phyloP scores from a whole-genome alignment of 2,113 vertebrate genomes.

The Scytalopus superciliaris region DNA sequence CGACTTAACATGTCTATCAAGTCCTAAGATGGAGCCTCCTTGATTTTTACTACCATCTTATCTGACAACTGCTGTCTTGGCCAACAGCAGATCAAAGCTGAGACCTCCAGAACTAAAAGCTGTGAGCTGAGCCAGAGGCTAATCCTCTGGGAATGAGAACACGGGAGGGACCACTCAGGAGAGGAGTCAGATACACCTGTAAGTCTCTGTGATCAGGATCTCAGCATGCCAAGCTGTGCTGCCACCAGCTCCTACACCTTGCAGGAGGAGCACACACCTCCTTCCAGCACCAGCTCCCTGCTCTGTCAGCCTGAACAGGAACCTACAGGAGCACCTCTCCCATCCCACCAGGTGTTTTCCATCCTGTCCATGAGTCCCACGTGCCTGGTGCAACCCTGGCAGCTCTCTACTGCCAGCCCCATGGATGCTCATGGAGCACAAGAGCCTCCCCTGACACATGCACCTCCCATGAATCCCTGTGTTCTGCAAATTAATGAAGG shows the following conservation, averaged over 20 bases:
- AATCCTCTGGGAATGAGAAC: not conserved
- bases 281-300: not conserved
- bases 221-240: rapidly evolving
- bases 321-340: not conserved
- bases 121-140: not conserved
- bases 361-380: rapidly evolving
- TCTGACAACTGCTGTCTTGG: not conserved
- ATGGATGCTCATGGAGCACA: rapidly evolving
- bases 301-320: rapidly evolving
- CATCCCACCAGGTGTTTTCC: not conserved
- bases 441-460: not conserved
- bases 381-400: not conserved
- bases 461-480: not conserved
- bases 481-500: conserved; percentile 9
- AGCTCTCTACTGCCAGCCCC: not conserved
- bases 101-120: not conserved
- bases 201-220: not conserved
- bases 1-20: rapidly evolving
- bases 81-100: not conserved
- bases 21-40: not conserved
- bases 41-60: not conserved
- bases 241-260: not conserved
- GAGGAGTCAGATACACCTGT: not conserved
- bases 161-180: rapidly evolving
- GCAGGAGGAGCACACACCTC: rapidly evolving